Evolutionary conservation across 2,113 vertebrate species (phyloP), one percentile per base, ranked within the genome.

Genomic region (Brachyhypopomus gauderio): DNA sequence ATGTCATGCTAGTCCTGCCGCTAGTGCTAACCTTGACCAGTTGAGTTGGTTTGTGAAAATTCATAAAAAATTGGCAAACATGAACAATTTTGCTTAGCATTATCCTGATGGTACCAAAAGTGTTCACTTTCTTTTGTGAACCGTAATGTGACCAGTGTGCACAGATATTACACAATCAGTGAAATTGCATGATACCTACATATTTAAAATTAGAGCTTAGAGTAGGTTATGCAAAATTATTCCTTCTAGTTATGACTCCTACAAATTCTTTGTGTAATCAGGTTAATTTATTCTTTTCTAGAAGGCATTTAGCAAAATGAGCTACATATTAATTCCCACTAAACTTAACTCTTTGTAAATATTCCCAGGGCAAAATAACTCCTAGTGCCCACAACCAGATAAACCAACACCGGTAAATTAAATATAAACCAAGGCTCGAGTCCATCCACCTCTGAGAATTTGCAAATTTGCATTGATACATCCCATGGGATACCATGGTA

Each of bases 341-440:
- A 25, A 72, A 45, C 58, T 23, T 72, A 12, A 36, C 27, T 5
- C 66, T 69, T 70, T 22, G 36, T 70, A 79, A 60, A 11, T 27
- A 72, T 0, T n/a, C 19, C 16, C 16, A 14, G 30, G 67, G 66
- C 45, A 41, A 41, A 71, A 60, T 1, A 41, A 69, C 30, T 76
- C 70, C 72, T 20, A 72, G 36, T 55, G 78, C 36, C 45, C 34
- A 66, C 58, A 74, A 81, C 45, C 27, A 60, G 30, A 38, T 58
- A 69, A 78, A 81, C 25, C 36, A 62, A 77, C 67, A 77, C 34
- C 23, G 23, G 30, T 71, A n/a, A 34, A 72, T 69, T 11, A 76
- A 76, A 72, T 64, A 77, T 77, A n/a, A 56, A 72, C 17, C 73
- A 75, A 20, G 27, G 60, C 60, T 77, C 22, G 58, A 45, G 63